Conservation (phyloP, 1,140 invertebrate genomes). For the Trinorchestia longiramus region DNA sequence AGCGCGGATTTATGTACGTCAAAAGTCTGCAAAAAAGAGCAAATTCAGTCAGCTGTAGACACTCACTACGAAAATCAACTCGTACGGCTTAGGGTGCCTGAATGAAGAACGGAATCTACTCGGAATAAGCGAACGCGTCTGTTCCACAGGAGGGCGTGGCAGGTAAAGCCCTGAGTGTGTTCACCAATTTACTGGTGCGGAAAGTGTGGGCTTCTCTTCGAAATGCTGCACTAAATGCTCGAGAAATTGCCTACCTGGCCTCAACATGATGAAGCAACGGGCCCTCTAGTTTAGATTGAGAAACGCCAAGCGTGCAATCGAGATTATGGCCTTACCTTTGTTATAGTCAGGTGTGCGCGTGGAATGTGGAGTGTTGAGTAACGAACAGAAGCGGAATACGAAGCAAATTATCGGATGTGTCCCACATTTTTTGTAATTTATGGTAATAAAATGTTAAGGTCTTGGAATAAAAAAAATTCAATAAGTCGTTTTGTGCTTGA, state of each 20-base stretch:
- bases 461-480: too few species aligned
- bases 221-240: not conserved
- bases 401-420: not conserved
- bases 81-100: not conserved
- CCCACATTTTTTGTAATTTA: not conserved
- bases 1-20: not conserved
- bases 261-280: not conserved
- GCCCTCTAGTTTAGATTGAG: not conserved
- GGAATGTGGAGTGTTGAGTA: not conserved
- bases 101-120: not conserved
- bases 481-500: too few species aligned
- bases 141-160: not conserved
- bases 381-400: not conserved
- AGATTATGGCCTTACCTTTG: not conserved
- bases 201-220: not conserved
- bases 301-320: not conserved
- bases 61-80: not conserved
- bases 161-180: not conserved
- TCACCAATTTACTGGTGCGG: not conserved
- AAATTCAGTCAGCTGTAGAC: not conserved
- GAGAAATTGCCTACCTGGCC: conserved; percentile 5
- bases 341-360: not conserved
- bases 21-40: not conserved
- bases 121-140: not conserved
- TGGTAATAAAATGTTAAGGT: not conserved